Base-by-base conservation (phyloP, 1,140 invertebrate genomes). In the Pogonomyrmex barbatus region DNA sequence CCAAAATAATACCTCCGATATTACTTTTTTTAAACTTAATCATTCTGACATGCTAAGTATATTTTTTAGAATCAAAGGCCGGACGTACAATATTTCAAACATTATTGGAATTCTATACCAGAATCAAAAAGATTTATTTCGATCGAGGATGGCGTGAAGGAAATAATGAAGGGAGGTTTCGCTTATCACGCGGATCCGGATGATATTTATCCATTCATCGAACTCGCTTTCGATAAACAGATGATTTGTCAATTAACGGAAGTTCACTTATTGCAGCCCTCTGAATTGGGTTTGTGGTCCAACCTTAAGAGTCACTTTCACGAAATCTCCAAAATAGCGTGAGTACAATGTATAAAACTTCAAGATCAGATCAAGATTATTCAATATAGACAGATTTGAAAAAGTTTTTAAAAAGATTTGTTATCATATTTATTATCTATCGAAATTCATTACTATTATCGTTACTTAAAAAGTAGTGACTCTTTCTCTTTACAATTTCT, bases 171-270 rank as follows among this genome's bases (percentile, higher is more conserved):
- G 0, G 87, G 87, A 42, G 56, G 58, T 52, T 87, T 84, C 42
- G 91, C 91, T n/a, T 91, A 78, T 10, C 91, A 91, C 4, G 42
- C 75, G 0, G 65, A 83, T 85, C 88, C 91, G 8, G 39, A 63
- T 0, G 63, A 60, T 9, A 77, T 58, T 24, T 91, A 91, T 70
- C 87, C 85, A 30, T 5, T 60, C 0, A 87, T 91, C 45, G 87
- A 90, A 62, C 14, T 42, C 4, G 12, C 10, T 12, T 87, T 91
- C 24, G 63, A 73, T 14, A 82, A 89, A 1, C 36, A 90, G 8
- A 90, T 88, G 87, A 90, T 91, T n/a, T 91, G 90, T 60, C 89
- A 91, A 5, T 78, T 91, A 12, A 91, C 87, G 1, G 90, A 91
- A 62, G 83, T 91, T 50, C 91, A 91, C 60, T 33, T 91, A n/a